Conservation (phyloP, 2,888 invertebrate genomes). For the Loripinus fragilis region DNA sequence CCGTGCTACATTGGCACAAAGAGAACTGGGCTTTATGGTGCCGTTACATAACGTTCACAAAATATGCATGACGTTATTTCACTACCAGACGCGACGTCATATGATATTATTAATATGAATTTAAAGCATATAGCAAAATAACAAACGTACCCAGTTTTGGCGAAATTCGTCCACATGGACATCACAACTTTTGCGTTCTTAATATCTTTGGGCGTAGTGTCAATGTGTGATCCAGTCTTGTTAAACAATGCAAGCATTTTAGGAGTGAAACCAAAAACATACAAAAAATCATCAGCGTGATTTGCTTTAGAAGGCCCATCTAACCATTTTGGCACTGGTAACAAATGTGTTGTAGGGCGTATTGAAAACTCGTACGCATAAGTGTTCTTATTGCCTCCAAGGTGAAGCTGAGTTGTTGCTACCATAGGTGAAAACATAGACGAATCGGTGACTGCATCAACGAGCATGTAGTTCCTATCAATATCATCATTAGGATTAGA, state of each 20-base stretch:
- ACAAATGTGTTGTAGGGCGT: not conserved
- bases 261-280: not conserved
- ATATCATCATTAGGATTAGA: not conserved
- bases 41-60: too few relatives aligned
- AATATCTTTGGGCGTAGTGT: not conserved
- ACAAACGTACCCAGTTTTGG: constrained; percentile 4
- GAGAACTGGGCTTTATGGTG: too few relatives aligned
- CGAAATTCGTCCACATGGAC: not conserved
- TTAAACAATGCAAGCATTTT: not conserved
- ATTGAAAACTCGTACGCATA: not conserved
- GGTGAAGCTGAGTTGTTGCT: not conserved
- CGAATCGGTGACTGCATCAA: not conserved
- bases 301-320: not conserved
- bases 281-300: not conserved
- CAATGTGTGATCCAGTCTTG: not conserved
- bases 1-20: too few relatives aligned
- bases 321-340: not conserved
- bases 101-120: too few relatives aligned
- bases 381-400: not conserved
- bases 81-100: too few relatives aligned
- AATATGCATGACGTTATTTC: too few relatives aligned
- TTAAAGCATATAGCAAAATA: too few relatives aligned
- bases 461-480: not conserved
- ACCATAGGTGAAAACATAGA: not conserved
- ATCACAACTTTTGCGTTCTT: not conserved